These are phyloP conservation scores for Tuta absoluta DNA, from an alignment of 2,888 invertebrate genomes.

Conservation along the genomic window DNA sequence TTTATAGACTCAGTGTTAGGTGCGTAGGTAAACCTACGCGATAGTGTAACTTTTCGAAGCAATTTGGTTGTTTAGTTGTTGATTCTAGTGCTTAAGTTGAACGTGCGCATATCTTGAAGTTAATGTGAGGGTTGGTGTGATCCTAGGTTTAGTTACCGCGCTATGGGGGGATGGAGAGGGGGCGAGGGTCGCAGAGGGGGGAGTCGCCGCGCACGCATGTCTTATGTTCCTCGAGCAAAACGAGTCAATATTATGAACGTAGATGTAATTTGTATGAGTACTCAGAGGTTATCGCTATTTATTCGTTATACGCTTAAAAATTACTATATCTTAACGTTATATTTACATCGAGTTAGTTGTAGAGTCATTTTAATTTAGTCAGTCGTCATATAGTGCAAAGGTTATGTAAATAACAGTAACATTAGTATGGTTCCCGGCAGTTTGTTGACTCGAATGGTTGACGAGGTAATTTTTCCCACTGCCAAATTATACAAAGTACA, in stretches of 20 bases:
- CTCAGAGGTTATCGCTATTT: constrained; percentile 65
- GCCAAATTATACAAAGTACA: constrained; percentile 73
- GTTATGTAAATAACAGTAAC: constrained; percentile 55
- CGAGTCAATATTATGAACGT: constrained; percentile 57
- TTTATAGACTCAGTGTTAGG: constrained; percentile 50
- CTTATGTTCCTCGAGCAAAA: constrained; percentile 66
- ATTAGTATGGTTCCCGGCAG: constrained; percentile 47
- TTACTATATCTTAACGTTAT: constrained; percentile 48
- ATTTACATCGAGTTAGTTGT: constrained; percentile 52
- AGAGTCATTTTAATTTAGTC: constrained; percentile 41
- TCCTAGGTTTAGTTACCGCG: constrained; percentile 66
- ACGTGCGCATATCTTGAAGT: constrained; percentile 74
- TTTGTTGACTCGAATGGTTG: constrained; percentile 43
- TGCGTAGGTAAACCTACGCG: constrained; percentile 46
- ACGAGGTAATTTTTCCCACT: constrained; percentile 57
- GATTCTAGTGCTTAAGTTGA: constrained; percentile 68
- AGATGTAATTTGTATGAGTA: constrained; percentile 49
- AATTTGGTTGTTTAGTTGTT: constrained; percentile 54
- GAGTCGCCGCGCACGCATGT: constrained; percentile 60
- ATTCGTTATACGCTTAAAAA: constrained; percentile 59
- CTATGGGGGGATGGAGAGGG: neutral
- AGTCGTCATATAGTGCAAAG: constrained; percentile 42
- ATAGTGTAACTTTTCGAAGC: constrained; percentile 51
- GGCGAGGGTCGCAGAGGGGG: constrained; percentile 37
- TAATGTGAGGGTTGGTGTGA: constrained; percentile 66